Base-by-base conservation (phyloP, 2,113 vertebrate species). In the Hassar affinis region DNA sequence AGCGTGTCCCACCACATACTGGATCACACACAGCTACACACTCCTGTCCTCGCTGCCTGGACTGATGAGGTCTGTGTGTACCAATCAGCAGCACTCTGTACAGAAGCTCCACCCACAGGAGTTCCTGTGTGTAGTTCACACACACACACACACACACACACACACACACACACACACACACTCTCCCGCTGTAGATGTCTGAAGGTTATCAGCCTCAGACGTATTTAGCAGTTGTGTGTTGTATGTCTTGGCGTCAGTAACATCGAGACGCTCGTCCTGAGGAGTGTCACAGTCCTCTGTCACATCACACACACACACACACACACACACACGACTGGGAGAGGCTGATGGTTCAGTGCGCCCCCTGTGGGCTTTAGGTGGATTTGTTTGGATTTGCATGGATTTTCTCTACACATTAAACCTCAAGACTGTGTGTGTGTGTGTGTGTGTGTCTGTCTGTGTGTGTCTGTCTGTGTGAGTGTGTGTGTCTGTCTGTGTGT, bases 191-290 rank as follows among this genome's bases (percentile, higher is more conserved):
- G 69, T 71, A 42, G 38, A 25, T 71, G 20, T 71, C 1, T 71
- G 68, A 10, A 25, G 66, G 4, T 27, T 1, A 47, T 72, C 12
- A 14, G 38, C 38, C 12, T 72, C 42, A 17, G 22, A n/a, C 0
- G 38, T 47, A 14, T 71, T 89, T 92, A 85, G 85, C 87, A 85
- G 85, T 83, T 87, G 38, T 68, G 20, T 91, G 91, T 90, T 89
- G 87, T 91, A 91, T 92, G 88, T 64, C 35, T 77, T 51, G 76
- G 78, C 69, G 22, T 82, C 88, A 85, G 72, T 80, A 85, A 82
- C 84, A 87, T 82, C 12, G 8, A 68, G 62, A 51, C 71, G 25
- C 6, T 69, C 82, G 22, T 82, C 72, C 84, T 87, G 57, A 82
- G 79, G 76, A 88, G 74, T 80, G 87, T 92, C 89, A 81, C 84